These are phyloP conservation scores for Hyles euphorbiae DNA, from an alignment of 1,140 invertebrate genomes.

Conservation along the genomic window DNA sequence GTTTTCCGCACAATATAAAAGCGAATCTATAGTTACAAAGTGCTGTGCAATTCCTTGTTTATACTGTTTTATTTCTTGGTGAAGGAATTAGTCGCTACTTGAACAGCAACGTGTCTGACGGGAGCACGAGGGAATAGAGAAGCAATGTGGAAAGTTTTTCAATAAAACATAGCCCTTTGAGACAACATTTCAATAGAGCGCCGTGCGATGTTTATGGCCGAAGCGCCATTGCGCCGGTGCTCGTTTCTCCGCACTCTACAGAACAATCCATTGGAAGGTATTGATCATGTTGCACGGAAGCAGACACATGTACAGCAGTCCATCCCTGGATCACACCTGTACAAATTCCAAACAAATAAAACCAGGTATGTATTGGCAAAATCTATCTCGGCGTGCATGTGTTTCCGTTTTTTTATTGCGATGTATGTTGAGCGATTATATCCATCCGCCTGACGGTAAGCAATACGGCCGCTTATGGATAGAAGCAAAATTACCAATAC, in stretches of 20 bases:
- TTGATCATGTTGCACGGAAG: constrained; percentile 44
- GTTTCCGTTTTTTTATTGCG: too few relatives aligned
- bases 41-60: too few relatives aligned
- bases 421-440: too few relatives aligned
- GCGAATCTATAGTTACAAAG: too few relatives aligned
- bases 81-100: too few relatives aligned
- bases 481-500: too few relatives aligned
- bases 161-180: constrained; percentile 64
- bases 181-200: constrained; percentile 64
- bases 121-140: constrained; percentile 28
- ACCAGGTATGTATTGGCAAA: too few relatives aligned
- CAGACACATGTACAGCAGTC: constrained; percentile 11
- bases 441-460: too few relatives aligned
- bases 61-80: too few relatives aligned
- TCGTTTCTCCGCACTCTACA: constrained; percentile 37
- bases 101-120: not conserved
- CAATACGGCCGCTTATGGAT: too few relatives aligned
- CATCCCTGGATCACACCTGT: not conserved
- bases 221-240: constrained; percentile 24
- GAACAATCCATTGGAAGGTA: constrained; percentile 51
- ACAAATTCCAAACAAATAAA: not conserved
- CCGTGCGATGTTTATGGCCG: constrained; percentile 52
- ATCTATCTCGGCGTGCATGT: too few relatives aligned
- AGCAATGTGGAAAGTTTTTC: constrained; percentile 60
- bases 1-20: too few relatives aligned